phyloP scores from a whole-genome alignment of 92 coral and sea anemone genomes.

The Phenganax marumi region DNA sequence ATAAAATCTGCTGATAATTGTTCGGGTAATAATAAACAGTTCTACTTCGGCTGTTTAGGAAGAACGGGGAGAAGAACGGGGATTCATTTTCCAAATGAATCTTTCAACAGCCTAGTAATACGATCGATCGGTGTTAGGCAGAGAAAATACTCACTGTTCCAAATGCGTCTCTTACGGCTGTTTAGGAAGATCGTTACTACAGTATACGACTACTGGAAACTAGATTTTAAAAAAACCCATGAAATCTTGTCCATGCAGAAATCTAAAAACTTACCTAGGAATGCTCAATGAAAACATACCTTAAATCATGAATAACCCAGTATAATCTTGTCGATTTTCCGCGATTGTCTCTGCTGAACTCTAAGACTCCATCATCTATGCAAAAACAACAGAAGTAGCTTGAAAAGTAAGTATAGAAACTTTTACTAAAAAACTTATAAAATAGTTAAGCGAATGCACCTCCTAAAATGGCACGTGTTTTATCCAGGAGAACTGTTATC shows the following conservation, averaged over 20 bases:
- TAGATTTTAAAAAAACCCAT: too few relatives aligned
- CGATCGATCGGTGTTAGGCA: not conserved
- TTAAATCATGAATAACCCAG: conserved; percentile 75
- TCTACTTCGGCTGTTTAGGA: too few relatives aligned
- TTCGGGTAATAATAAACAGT: too few relatives aligned
- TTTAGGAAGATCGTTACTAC: too few relatives aligned
- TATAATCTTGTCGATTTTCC: conserved; percentile 59
- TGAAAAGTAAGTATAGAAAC: not conserved
- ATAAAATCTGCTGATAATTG: too few relatives aligned
- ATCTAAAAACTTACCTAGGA: not conserved
- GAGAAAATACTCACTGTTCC: too few relatives aligned
- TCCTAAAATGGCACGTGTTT: conserved; percentile 19
- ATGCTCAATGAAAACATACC: conserved; percentile 49
- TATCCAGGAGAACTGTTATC: conserved; percentile 67
- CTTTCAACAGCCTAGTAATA: conserved; percentile 77
- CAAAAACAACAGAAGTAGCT: not conserved
- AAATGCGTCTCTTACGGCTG: too few relatives aligned
- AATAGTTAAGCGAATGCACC: not conserved
- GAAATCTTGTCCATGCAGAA: not conserved
- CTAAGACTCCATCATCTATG: conserved; percentile 63
- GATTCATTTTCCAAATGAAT: conserved; percentile 84
- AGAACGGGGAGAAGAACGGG: too few relatives aligned
- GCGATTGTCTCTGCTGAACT: conserved; percentile 52
- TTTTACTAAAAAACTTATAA: too few relatives aligned
- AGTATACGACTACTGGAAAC: too few relatives aligned